Evolutionary conservation across 1,140 invertebrate species (phyloP).

Genomic region (Lordiphosa collinella): DNA sequence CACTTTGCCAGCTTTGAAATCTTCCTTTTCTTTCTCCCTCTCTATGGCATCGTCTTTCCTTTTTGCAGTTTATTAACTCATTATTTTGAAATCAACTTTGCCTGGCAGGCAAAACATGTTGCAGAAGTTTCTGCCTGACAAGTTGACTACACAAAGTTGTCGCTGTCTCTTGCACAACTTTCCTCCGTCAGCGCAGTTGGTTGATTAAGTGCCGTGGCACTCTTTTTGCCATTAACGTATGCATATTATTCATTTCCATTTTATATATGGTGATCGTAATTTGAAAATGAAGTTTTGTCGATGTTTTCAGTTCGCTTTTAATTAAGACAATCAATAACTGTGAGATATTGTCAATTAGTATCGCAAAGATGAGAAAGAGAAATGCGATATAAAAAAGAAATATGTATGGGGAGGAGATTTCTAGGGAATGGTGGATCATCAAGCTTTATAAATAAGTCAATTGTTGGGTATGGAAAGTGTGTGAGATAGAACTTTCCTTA

Average conservation of each 20-base stretch:
- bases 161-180: conserved; percentile 31
- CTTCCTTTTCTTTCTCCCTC: conserved; percentile 1
- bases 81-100: conserved; percentile 70
- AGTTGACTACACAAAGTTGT: conserved; percentile 26
- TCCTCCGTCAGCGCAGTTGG: conserved; percentile 9
- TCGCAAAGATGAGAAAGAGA: not conserved
- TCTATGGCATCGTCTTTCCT: conserved; percentile 21
- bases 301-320: conserved; percentile 24
- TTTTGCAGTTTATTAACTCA: conserved; percentile 67
- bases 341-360: conserved; percentile 36
- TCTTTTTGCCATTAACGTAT: conserved; percentile 51
- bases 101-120: conserved; percentile 56
- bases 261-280: conserved; percentile 12
- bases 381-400: too few relatives aligned
- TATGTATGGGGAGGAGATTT: too few relatives aligned
- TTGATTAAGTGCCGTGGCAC: conserved; percentile 57
- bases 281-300: conserved; percentile 14
- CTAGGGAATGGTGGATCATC: not conserved
- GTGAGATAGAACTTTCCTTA: too few relatives aligned
- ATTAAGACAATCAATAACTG: conserved; percentile 62
- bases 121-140: conserved; percentile 50
- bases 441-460: not conserved
- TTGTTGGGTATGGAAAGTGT: too few relatives aligned
- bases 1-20: conserved; percentile 37
- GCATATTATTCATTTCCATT: conserved; percentile 42